Evolutionary conservation across 2,797 vertebrate genomes (phyloP), one percentile per base, ranked within the genome.

Genomic region (Acanthiza pusilla): DNA sequence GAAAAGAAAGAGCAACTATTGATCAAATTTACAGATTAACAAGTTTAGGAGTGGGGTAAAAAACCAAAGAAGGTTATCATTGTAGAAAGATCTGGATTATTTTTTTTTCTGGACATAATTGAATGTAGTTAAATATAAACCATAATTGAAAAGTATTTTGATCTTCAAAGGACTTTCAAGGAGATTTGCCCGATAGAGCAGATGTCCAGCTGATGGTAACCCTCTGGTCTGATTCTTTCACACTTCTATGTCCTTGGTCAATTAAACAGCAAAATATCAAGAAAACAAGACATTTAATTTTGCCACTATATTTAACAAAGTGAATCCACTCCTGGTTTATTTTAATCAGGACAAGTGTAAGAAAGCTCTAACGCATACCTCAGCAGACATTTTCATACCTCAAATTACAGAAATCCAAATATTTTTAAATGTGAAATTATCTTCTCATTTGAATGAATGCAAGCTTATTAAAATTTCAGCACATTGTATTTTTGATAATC

Each of bases 1-100:
- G 21, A 72, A 54, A 76, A 68, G 4, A 50, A 14, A 55, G 5
- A 71, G 7, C 5, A 50, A 61, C 5, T 61, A 22, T 5, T 19
- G 4, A 51, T 67, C 9, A 80, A 25, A 78, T 70, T 19, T 62
- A 50, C 7, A 43, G 16, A 58, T 14, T 26, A 72, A 40, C 3
- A 68, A 42, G 47, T 50, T 29, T 43, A 75, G 13, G 1, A 7
- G 2, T 58, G 5, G 26, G 2, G 3, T 61, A 32, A 61, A 85
- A 66, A 67, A 3, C 4, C 71, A 43, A 30, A 4, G 48, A 79
- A 6, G 2, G 4, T 48, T 6, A 45, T 34, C 3, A 13, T 0
- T 57, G 27, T 5, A 62, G 74, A 89, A 63, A 75, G 8, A 32
- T 50, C 7, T 68, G 13, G 3, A 78, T 84, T 60, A 42, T 68